Evolutionary conservation across 2,888 invertebrate species (phyloP).

Genomic region (Eulithis prunata): DNA sequence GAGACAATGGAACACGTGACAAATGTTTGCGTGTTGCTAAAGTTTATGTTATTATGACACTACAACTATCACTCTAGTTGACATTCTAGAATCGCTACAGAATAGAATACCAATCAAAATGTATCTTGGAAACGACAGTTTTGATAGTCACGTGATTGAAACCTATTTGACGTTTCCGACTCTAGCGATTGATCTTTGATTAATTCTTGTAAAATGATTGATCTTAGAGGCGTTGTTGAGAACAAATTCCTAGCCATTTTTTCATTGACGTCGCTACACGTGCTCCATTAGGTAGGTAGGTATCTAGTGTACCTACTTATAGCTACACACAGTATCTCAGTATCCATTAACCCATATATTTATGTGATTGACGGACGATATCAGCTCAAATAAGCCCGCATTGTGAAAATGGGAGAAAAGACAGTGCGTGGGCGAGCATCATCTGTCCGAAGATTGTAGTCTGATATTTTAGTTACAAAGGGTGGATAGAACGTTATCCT

Average conservation of each 20-base stretch:
- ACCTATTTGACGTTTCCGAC: no score
- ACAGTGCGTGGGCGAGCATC: constrained; percentile 3
- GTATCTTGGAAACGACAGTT: no score
- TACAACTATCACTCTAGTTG: no score
- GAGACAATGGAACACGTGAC: no score
- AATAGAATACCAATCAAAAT: no score
- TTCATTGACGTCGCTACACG: constrained; percentile 6
- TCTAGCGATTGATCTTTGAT: no score
- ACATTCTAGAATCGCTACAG: no score
- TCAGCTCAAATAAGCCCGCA: constrained; percentile 4
- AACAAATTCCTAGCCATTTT: background rate
- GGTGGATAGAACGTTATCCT: no score
- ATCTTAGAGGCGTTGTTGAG: no score
- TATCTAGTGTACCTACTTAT: background rate
- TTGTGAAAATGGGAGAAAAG: constrained; percentile 12
- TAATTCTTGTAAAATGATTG: no score
- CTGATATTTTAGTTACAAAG: background rate
- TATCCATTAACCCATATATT: constrained; percentile 16
- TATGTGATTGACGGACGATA: constrained; percentile 29
- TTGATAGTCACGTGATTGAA: no score
- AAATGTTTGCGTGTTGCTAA: background rate
- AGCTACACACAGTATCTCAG: background rate
- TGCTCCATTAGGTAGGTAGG: background rate
- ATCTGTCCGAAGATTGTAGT: background rate
- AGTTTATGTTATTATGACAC: background rate